phyloP scores from a whole-genome alignment of 2,113 vertebrate genomes.

The Grantiella picta region DNA sequence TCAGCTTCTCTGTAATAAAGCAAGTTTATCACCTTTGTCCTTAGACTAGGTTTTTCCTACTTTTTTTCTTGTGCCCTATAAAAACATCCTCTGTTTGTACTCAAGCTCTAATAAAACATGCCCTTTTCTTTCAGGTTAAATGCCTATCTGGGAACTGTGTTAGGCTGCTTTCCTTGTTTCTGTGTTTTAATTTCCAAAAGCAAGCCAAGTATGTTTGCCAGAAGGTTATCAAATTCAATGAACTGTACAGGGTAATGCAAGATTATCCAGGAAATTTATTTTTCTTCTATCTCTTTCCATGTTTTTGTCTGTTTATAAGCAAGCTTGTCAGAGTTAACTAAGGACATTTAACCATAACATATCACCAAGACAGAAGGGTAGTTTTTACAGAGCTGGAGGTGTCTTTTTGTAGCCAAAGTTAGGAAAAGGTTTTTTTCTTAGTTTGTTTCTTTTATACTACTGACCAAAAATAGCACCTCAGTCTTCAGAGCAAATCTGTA shows the following conservation, averaged over 20 bases:
- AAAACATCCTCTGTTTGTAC: background rate
- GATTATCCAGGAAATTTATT: background rate
- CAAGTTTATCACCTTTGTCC: background rate
- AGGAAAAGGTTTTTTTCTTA: background rate
- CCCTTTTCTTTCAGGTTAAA: background rate
- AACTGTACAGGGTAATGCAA: background rate
- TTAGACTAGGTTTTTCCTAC: background rate
- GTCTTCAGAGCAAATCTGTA: background rate
- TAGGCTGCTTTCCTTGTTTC: background rate
- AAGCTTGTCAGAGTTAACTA: background rate
- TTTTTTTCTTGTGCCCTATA: background rate
- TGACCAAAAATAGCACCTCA: background rate
- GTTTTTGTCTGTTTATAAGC: background rate
- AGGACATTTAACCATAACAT: background rate
- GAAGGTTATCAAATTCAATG: background rate
- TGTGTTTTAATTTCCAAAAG: background rate
- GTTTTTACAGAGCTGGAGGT: background rate
- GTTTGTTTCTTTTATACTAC: background rate
- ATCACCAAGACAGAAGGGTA: background rate
- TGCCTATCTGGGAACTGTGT: background rate
- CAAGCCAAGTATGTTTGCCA: background rate
- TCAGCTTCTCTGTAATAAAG: background rate
- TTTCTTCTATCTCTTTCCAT: background rate
- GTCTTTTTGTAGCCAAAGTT: background rate
- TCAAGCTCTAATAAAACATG: background rate